Evolutionary conservation across 2,888 invertebrate species (phyloP), one percentile per base, ranked within the genome.

Genomic region (Eubasilissa splendida): DNA sequence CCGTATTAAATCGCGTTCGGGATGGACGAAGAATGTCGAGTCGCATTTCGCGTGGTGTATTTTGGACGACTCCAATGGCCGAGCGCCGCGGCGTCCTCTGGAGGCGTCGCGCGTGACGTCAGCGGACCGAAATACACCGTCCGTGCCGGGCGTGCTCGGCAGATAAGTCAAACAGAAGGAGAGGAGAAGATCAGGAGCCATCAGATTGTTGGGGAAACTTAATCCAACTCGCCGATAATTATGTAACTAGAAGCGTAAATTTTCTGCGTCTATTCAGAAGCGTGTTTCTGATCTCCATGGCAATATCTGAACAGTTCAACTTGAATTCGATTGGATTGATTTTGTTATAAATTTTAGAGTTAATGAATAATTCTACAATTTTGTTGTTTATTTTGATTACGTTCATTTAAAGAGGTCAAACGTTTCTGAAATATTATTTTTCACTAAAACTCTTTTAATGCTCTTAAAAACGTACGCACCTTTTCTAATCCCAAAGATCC

Each of bases 81-180:
- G 68, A 50, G 58, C 77, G 68, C 68, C 77, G 77, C 68, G 77
- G 68, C 77, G 77, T 52, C 59, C 70, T 42, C 70, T 70, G 70
- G 70, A 70, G 70, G 54, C 68, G 77, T 68, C 56, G 42, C 56
- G 42, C 59, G 77, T 77, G 77, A 77, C 77, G 77, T 77, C 77
- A 77, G 58, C 33, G 11, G 14, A 54, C 77, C 54, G 68, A 77
- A 77, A 77, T 70, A 70, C 58, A 8, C 70, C 54, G 54, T 42
- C n/a, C 22, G 12, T n/a, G 68, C 68, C 68, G 68, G 68, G 68
- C 33, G 52, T 68, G 68, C 14, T 68, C 14, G 53, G 9, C 70
- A 54, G 70, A 70, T 11, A 54, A 70, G 53, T 53, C 53, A 70
- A 53, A 70, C 52, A 70, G 33, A 66, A 9, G n/a, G 58, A 42